Base-by-base conservation (phyloP, 2,888 invertebrate species). In the Agrypnus murinus region DNA sequence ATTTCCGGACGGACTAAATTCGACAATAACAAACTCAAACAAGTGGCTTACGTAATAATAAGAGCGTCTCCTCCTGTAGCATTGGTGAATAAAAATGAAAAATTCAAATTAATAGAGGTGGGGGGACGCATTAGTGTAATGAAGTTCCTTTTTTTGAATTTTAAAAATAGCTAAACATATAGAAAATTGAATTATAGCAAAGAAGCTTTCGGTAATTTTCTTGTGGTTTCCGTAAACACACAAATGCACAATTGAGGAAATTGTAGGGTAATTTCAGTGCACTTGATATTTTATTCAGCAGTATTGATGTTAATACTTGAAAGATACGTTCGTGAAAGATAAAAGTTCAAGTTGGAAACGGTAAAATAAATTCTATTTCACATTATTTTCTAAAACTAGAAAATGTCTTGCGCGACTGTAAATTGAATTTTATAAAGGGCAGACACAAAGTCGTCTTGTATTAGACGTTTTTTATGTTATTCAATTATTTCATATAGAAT, bases 1-100 rank as follows among this genome's bases (percentile, higher is more conserved):
- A 31, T 53, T 64, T 53, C 64, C 58, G 58, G 36, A 32, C 36
- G 55, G 4, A 38, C 36, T 12, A 38, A 10, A 46, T 40, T 40
- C 40, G 17, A 46, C 34, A 15, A 32, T 8, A n/a, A 34, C 15
- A 19, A 25, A 36, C 36, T 36, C 45, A 12, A 48, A 9, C 9
- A 17, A 48, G 19, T 48, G 48, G n/a, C 1, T 38, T 38, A 38
- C 38, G 38, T 7, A 38, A 38, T 10, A 38, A n/a, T 38, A 12
- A 25, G 25, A 25, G 25, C 25, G 25, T 25, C 25, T 25, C 25
- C 25, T 25, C 25, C 5, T 25, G n/a, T n/a, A n/a, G 25, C 25
- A 25, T 25, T 25, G 34, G 34, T 34, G 7, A 10, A 8, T 38
- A 10, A 38, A n/a, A n/a, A 4, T 38, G 10, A 10, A 38, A n/a